phyloP scores from a whole-genome alignment of 2,113 vertebrate species.

The Mastomys coucha region DNA sequence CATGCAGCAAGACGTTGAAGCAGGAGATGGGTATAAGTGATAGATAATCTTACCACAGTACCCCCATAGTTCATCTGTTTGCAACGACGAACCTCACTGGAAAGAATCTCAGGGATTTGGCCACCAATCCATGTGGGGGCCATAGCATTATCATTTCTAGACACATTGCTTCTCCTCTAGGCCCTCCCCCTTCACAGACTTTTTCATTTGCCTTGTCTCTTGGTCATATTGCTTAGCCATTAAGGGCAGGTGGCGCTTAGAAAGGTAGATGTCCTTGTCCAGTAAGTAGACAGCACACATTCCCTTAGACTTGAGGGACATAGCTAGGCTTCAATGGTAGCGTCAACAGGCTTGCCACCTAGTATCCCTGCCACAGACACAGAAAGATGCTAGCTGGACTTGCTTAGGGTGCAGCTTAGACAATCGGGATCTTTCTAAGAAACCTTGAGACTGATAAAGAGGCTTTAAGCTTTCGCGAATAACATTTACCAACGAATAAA shows the following conservation, averaged over 20 bases:
- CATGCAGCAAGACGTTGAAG: background rate
- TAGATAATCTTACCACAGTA: conserved; percentile 4
- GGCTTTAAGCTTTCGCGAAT: background rate
- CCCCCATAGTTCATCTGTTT: background rate
- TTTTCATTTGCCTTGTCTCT: conserved; percentile 52
- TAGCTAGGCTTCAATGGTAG: background rate
- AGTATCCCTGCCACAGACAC: background rate
- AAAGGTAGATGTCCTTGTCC: conserved; percentile 58
- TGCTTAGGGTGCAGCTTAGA: background rate
- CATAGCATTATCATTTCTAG: conserved; percentile 28
- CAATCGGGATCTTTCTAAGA: background rate
- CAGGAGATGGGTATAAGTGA: conserved; percentile 51
- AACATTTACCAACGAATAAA: background rate
- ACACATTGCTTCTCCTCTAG: background rate
- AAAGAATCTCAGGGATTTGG: conserved; percentile 58
- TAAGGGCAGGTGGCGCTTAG: conserved; percentile 37
- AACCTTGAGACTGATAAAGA: background rate
- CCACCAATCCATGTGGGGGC: conserved; percentile 55
- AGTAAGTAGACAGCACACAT: background rate
- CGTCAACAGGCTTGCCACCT: background rate
- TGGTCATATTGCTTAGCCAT: conserved; percentile 58
- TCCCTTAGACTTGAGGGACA: background rate
- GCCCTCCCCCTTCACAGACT: conserved; percentile 23
- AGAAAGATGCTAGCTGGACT: background rate
- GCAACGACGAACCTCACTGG: conserved; percentile 45